These are phyloP conservation scores for Drosophila mettleri DNA, from an alignment of 2,888 invertebrate species.

Conservation along the genomic window DNA sequence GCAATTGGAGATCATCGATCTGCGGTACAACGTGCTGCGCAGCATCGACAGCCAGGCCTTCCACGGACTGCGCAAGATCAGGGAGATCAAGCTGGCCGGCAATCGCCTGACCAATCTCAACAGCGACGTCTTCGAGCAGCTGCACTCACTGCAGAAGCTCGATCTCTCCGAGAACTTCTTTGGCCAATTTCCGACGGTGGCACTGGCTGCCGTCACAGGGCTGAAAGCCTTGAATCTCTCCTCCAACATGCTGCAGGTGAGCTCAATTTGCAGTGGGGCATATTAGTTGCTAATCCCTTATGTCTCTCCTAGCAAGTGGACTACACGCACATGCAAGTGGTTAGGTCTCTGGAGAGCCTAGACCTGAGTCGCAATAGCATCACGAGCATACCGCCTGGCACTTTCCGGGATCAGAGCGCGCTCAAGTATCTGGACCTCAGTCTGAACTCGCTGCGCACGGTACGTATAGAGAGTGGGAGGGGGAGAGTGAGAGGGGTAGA, in stretches of 20 bases:
- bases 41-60: constrained; percentile 92
- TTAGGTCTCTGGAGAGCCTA: constrained; percentile 89
- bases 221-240: constrained; percentile 92
- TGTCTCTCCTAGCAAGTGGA: constrained; percentile 89
- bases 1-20: constrained; percentile 90
- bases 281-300: neutral
- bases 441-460: constrained; percentile 94
- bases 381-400: constrained; percentile 92
- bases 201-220: constrained; percentile 89
- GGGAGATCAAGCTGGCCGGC: constrained; percentile 90
- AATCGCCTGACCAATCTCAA: constrained; percentile 93
- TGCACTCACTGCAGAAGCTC: constrained; percentile 90
- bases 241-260: constrained; percentile 93
- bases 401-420: constrained; percentile 90
- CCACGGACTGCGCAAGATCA: constrained; percentile 88
- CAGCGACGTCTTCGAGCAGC: constrained; percentile 92
- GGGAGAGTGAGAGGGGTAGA: neutral
- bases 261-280: constrained; percentile 46
- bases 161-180: constrained; percentile 95
- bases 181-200: constrained; percentile 91
- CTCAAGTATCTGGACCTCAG: constrained; percentile 92
- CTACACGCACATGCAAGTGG: constrained; percentile 89
- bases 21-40: constrained; percentile 92
- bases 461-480: constrained; percentile 85
- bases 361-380: constrained; percentile 94